Evolutionary conservation across 2,797 vertebrate species (phyloP).

Genomic region (Pagetopsis macropterus): DNA sequence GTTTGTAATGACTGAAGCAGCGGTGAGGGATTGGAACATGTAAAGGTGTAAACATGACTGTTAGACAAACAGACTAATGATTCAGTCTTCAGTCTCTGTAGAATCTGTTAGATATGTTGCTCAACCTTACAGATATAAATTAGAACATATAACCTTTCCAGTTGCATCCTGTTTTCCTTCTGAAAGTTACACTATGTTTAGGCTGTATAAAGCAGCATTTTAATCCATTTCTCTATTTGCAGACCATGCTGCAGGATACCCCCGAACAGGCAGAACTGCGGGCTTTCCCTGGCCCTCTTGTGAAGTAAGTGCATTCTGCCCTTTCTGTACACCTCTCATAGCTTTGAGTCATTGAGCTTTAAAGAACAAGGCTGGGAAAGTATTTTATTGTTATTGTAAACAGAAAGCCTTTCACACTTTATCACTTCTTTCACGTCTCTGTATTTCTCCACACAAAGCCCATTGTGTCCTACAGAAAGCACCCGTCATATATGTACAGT

Average conservation of each 20-base stretch:
- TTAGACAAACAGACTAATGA: too few species aligned
- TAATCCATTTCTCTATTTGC: constrained; percentile 38
- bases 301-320: constrained; percentile 85
- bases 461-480: not conserved
- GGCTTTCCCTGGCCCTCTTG: constrained; percentile 92
- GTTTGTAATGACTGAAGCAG: not conserved
- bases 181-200: not conserved
- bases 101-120: not conserved
- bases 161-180: not conserved
- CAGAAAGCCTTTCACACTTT: not conserved
- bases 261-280: constrained; percentile 91
- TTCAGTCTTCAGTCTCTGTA: not conserved
- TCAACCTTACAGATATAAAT: not conserved
- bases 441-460: too few species aligned
- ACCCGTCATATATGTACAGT: not conserved
- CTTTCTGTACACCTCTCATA: not conserved
- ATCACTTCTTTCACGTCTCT: not conserved
- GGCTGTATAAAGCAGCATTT: not conserved
- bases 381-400: not conserved
- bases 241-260: constrained; percentile 92
- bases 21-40: not conserved
- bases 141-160: not conserved
- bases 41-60: too few species aligned
- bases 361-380: not conserved
- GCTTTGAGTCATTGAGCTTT: not conserved